Evolutionary conservation across 2,113 vertebrate genomes (phyloP), one percentile per base, ranked within the genome.

Genomic region (Halcyon malimbica): DNA sequence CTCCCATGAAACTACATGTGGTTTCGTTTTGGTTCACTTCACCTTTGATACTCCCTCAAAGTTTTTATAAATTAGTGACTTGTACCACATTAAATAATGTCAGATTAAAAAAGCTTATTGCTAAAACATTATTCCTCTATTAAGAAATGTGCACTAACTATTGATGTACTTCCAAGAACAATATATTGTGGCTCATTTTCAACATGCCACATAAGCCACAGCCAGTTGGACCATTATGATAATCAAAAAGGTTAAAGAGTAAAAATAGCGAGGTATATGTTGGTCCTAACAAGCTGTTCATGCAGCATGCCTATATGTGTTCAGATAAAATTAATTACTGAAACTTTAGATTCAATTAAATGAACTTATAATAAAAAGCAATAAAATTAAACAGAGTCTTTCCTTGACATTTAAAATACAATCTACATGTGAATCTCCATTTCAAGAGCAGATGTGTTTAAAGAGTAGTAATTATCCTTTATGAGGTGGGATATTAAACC

Each of bases 321-420:
- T 68, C 87, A 71, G 33, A 89, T 95, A 83, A 70, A 97, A 95
- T 95, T 80, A 92, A 96, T 97, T 96, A 94, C 83, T 53, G 87
- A 94, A 96, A 97, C 65, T 76, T 93, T 93, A 93, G 94, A 96
- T 97, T 94, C 94, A 94, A 96, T 97, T 97, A 95, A 84, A 97
- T 17, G 29, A 91, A 88, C 79, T 90, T 91, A 82, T 31, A 93
- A 91, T 94, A 93, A 93, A 95, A 94, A 4, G 73, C 63, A 84
- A 19, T 92, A 93, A 93, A 93, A 88, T 82, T 74, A 96, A 88
- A 92, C 9, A 0, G 68, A 93, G 35, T 82, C 57, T 94, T 94
- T 87, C 80, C 70, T 44, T 95, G 90, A 95, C 87, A 93, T 90
- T 96, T 95, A 95, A 96, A 96, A 94, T 69, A 96, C 96, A 96